phyloP scores from a whole-genome alignment of 2,888 invertebrate species.

The Teleogryllus oceanicus region DNA sequence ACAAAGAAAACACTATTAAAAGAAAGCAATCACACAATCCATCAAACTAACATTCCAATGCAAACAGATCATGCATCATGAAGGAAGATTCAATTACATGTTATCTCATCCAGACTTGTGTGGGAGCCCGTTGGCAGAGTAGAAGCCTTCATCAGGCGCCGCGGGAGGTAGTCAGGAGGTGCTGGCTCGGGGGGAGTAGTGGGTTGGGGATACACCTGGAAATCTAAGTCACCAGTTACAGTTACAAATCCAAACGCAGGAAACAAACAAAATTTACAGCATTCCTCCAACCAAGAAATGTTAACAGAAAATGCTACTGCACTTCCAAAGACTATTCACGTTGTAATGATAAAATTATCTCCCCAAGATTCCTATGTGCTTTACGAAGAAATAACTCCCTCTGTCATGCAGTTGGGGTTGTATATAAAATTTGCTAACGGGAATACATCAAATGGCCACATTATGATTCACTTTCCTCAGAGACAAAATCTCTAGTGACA shows the following conservation, averaged over 20 bases:
- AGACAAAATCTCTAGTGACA: no score
- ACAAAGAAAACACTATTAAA: no score
- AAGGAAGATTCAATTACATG: conserved; percentile 51
- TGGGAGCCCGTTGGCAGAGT: conserved; percentile 44
- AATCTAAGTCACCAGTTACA: conserved; percentile 51
- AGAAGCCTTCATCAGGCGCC: conserved; percentile 44
- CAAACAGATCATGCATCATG: neutral
- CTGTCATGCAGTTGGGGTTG: no score
- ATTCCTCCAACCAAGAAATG: neutral
- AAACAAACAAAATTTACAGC: neutral
- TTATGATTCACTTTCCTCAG: no score
- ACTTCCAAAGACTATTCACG: neutral
- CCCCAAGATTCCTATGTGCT: no score
- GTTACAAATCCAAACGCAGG: neutral
- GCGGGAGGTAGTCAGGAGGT: conserved; percentile 69
- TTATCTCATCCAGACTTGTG: conserved; percentile 64
- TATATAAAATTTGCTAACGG: no score
- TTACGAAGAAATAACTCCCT: no score
- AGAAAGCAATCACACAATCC: no score
- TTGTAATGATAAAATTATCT: no score
- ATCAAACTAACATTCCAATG: neutral
- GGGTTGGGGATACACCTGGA: conserved; percentile 79
- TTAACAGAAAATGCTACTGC: neutral
- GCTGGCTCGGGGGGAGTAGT: conserved; percentile 82
- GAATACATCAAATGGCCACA: no score